Evolutionary conservation across 2,113 vertebrate species (phyloP).

Genomic region (Amphiprion ocellaris): DNA sequence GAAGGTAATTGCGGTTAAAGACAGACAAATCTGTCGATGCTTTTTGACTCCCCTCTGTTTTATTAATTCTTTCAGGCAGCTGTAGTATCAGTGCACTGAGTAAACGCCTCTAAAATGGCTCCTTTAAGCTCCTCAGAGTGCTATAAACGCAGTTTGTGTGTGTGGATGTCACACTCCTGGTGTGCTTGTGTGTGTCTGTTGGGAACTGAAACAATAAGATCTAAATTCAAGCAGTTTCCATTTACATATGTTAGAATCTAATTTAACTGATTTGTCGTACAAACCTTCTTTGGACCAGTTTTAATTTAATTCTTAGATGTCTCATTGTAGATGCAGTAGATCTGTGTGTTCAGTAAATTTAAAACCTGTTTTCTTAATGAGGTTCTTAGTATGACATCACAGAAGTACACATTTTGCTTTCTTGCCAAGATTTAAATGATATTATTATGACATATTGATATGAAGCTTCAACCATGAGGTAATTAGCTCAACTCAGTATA

Average conservation of each 20-base stretch:
- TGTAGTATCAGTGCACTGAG: constrained; percentile 20
- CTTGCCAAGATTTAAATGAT: no score
- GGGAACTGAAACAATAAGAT: constrained; percentile 15
- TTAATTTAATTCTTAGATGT: not conserved
- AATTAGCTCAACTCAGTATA: no score
- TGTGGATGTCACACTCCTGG: constrained; percentile 17
- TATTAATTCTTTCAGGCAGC: constrained; percentile 26
- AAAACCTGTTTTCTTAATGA: no score
- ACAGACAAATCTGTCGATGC: constrained; percentile 43
- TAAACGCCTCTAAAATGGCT: constrained; percentile 38
- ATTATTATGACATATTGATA: no score
- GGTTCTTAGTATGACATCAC: no score
- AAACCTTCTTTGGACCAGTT: not conserved
- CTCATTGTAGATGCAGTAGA: no score
- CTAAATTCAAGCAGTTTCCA: not conserved
- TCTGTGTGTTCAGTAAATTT: no score
- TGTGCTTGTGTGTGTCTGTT: constrained; percentile 34
- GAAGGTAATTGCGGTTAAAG: constrained; percentile 51
- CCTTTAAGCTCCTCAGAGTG: constrained; percentile 24
- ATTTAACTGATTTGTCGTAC: not conserved
- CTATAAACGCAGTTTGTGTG: constrained; percentile 42
- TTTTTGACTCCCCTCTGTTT: constrained; percentile 29
- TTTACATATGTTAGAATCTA: not conserved
- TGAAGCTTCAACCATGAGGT: no score
- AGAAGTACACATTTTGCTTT: no score